A percentile compares a stretch with the other conserved stretches of the same genome.
phyloP scores from a whole-genome alignment of 2,113 vertebrate species.

The Chaetodon auriga region DNA sequence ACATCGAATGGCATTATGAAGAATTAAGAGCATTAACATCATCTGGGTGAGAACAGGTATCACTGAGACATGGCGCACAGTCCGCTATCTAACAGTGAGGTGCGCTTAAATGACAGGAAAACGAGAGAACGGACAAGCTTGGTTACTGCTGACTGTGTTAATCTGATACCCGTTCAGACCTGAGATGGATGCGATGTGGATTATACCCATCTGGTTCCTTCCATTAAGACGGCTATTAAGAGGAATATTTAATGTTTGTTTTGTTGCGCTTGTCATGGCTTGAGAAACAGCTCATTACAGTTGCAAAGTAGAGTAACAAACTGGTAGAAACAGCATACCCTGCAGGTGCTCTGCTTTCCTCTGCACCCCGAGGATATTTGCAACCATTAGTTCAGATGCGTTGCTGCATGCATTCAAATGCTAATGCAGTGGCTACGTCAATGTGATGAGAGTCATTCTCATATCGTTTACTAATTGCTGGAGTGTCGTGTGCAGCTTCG shows the following conservation, averaged over 20 bases:
- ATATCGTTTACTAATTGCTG: background rate
- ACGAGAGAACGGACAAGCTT: conserved; percentile 12
- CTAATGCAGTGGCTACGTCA: background rate
- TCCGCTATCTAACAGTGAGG: conserved; percentile 35
- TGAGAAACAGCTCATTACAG: conserved; percentile 16
- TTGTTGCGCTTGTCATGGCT: conserved; percentile 37
- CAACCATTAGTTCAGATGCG: background rate
- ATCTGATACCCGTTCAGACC: conserved; percentile 41
- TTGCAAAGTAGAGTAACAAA: conserved; percentile 22
- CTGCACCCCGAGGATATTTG: background rate
- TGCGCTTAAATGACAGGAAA: conserved; percentile 53
- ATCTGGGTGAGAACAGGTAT: conserved; percentile 44
- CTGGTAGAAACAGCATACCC: background rate
- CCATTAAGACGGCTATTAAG: conserved; percentile 42
- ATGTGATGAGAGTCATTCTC: background rate
- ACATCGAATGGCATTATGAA: conserved; percentile 27
- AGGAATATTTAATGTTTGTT: conserved; percentile 53
- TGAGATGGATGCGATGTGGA: conserved; percentile 39
- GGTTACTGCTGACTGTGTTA: conserved; percentile 44
- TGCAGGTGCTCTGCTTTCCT: conserved; percentile 40
- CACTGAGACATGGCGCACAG: conserved; percentile 50
- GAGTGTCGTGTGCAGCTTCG: background rate
- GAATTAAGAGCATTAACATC: conserved; percentile 55
- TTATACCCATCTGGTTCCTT: conserved; percentile 58
- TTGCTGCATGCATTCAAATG: background rate